Evolutionary conservation across 2,888 invertebrate species (phyloP).

Genomic region (Philopedon plagiatum): DNA sequence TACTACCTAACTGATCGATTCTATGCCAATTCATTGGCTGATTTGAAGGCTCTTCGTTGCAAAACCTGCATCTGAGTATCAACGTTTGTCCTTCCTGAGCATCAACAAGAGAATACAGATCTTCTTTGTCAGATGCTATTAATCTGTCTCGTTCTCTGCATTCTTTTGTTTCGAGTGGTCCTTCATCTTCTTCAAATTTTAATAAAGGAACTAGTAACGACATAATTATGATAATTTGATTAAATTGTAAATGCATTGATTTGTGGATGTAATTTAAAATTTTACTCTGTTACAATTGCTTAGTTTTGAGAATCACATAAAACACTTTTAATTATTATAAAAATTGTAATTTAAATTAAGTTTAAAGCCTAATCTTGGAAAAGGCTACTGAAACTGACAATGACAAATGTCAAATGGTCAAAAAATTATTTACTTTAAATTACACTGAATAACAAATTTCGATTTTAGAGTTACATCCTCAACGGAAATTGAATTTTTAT

Average conservation of each 20-base stretch:
- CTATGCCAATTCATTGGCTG: slow-evolving; percentile 71
- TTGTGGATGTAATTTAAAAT: not conserved
- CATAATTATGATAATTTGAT: not conserved
- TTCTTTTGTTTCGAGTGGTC: slow-evolving; percentile 52
- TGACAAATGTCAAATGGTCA: too few species aligned
- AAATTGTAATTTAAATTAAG: too few species aligned
- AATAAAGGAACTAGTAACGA: not conserved
- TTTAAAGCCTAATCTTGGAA: too few species aligned
- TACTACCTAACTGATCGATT: slow-evolving; percentile 64
- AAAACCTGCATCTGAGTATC: slow-evolving; percentile 70
- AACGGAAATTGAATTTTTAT: too few species aligned
- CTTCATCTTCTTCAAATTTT: slow-evolving; percentile 13
- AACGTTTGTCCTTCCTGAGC: slow-evolving; percentile 66
- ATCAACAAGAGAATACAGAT: slow-evolving; percentile 69
- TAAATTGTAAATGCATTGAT: not conserved
- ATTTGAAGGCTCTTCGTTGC: slow-evolving; percentile 68
- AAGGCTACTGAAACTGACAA: too few species aligned
- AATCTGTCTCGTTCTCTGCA: slow-evolving; percentile 69
- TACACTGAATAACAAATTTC: too few species aligned
- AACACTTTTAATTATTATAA: too few species aligned
- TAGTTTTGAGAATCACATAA: too few species aligned
- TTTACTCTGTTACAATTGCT: too few species aligned
- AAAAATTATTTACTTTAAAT: too few species aligned
- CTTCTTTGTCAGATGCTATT: slow-evolving; percentile 67
- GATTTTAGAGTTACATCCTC: too few species aligned